Evolutionary conservation across 2,888 invertebrate genomes (phyloP), one percentile per base, ranked within the genome.

Genomic region (Caenorhabditis wallacei): DNA sequence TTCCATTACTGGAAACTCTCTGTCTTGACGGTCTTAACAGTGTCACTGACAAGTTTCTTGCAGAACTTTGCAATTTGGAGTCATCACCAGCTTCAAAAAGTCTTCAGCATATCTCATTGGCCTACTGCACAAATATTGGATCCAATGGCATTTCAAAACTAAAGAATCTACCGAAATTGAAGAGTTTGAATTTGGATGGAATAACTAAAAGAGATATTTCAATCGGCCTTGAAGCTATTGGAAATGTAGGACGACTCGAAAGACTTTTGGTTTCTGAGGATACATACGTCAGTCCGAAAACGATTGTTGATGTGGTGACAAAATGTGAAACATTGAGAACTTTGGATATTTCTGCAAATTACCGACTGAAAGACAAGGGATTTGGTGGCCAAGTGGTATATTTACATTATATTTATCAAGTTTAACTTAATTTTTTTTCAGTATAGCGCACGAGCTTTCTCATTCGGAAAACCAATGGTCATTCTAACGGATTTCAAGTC

Each of bases 151-250:
- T 87, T n/a, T 46, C 69, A 13, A 64, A 71, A 11, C 51, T 87
- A 46, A 37, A 20, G 20, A n/a, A 5, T 4, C 48, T 85, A 3
- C 69, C 59, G 11, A 59, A 75, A 0, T 68, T 88, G 51, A 57
- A 63, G 20, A 80, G 85, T 46, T 72, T 89, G 35, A 88, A 88
- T 64, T 57, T 89, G 51, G 89, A 89, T 64, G 89, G 89, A 4
- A 64, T 88, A 16, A 66, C 69, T 18, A 86, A 82, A 35, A 53
- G 87, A n/a, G 88, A 89, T 37, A 75, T 89, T 20, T 87, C 87
- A 1, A 43, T 59, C 20, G 88, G 89, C 0, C 18, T 89, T 35
- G 84, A 84, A 54, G 72, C 59, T 18, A 59, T 88, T 20, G 81
- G 81, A 10, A 57, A 64, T 8, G 48, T 22, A n/a, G 79, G 82